Evolutionary conservation across 2,888 invertebrate genomes (phyloP).

Genomic region (Scaptomyza polygonia): DNA sequence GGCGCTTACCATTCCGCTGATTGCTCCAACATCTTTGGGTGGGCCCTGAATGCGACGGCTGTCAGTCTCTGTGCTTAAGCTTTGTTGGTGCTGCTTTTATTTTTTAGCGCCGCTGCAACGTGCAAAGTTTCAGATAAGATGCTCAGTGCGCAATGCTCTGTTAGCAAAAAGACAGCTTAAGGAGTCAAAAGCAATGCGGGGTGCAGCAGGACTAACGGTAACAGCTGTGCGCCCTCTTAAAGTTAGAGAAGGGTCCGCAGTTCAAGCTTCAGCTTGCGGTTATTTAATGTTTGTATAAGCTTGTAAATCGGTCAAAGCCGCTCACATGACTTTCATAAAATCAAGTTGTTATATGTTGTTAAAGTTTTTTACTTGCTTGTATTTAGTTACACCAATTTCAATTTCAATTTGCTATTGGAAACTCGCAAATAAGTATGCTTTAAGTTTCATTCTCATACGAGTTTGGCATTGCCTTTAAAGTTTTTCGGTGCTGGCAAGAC

Average conservation of each 20-base stretch:
- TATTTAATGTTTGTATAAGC: conserved; percentile 8
- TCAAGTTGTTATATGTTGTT: background rate
- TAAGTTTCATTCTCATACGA: conserved; percentile 20
- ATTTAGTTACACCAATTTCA: background rate
- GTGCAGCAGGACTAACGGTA: conserved; percentile 6
- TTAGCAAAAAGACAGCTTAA: conserved; percentile 33
- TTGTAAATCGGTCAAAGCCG: conserved; percentile 1
- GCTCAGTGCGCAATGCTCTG: conserved; percentile 36
- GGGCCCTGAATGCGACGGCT: conserved; percentile 5
- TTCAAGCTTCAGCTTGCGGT: conserved; percentile 1
- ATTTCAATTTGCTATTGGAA: conserved; percentile 20
- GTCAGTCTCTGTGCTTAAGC: conserved; percentile 6
- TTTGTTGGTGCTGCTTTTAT: conserved; percentile 9
- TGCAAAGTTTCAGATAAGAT: conserved; percentile 69
- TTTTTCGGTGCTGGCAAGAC: conserved; percentile 9
- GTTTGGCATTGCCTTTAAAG: conserved; percentile 32
- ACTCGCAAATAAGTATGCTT: conserved; percentile 31
- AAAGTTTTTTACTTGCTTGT: background rate
- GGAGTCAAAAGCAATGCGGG: conserved; percentile 24
- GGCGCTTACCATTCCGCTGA: conserved; percentile 48
- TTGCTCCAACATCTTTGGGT: conserved; percentile 55
- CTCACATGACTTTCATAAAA: background rate
- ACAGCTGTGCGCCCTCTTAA: conserved; percentile 32
- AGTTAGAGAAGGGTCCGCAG: conserved; percentile 6
- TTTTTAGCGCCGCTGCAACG: conserved; percentile 47